Evolutionary conservation across 1,140 invertebrate species (phyloP), one percentile per base, ranked within the genome.

Genomic region (Matsumurasca onukii): DNA sequence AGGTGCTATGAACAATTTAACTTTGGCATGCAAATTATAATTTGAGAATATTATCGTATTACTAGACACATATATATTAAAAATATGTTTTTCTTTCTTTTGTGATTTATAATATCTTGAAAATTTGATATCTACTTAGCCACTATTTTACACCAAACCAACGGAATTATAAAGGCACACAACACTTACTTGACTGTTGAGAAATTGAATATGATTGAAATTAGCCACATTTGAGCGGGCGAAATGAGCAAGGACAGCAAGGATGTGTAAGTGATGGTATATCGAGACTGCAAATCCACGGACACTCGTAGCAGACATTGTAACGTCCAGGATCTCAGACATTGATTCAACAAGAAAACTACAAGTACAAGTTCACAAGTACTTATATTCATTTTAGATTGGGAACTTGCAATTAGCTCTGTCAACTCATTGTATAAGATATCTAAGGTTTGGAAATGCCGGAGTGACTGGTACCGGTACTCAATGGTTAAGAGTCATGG

Each of bases 161-260:
- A 22, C 2, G 55, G 30, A 59, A 27, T 29, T 27, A 59, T 59
- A 59, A 59, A 59, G 55, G 55, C 55, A 59, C 55, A 59, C 55
- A 59, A 59, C 55, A 59, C 25, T 59, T 59, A 59, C 30, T 59
- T 27, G 24, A 27, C 30, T 5, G 9, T 24, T 12, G 13, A 22
- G 12, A 29, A 59, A 27, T 22, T 22, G 13, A 5, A 13, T 22
- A 59, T 27, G 22, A 59, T 59, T 59, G 25, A 59, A 59, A 51
- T 20, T 59, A 59, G 55, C 55, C 55, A 59, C 55, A 59, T 59
- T 59, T 59, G 55, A 59, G 55, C 55, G 34, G 34, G 17, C 34
- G 55, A 27, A 59, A 59, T 59, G 55, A 59, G 55, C 55, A 39
- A 59, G 55, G 3, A 27, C 25, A 27, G 15, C 30, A 59, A 25